phyloP scores from a whole-genome alignment of 2,113 vertebrate species.

The Jacana jacana region DNA sequence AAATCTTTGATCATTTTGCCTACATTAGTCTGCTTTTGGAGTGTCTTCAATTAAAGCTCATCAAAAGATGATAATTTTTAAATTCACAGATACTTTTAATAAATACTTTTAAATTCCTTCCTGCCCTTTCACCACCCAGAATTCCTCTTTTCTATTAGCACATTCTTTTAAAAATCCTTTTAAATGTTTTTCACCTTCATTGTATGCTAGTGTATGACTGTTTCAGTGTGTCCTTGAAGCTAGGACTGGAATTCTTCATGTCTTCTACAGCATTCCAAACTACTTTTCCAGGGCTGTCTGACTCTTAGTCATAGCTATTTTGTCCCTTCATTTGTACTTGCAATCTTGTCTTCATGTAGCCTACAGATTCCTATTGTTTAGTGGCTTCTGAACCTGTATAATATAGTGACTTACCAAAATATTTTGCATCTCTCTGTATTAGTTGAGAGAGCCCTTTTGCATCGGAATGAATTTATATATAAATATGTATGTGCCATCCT shows the following conservation, averaged over 20 bases:
- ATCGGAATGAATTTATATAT: constrained; percentile 17
- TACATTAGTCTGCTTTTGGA: neutral
- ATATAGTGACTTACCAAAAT: constrained; percentile 1
- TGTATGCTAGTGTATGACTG: neutral
- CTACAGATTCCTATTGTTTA: neutral
- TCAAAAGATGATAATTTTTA: neutral
- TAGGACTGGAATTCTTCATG: neutral
- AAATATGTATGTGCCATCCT: constrained; percentile 52
- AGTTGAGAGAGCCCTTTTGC: constrained; percentile 1
- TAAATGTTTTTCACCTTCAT: neutral
- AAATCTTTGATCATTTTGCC: constrained; percentile 16
- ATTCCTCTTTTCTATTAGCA: neutral
- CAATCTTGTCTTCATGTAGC: neutral
- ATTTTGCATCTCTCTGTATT: neutral
- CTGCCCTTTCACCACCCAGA: neutral
- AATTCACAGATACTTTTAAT: neutral
- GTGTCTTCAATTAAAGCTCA: neutral
- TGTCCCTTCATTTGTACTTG: neutral
- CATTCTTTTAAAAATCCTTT: neutral
- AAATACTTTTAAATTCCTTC: neutral
- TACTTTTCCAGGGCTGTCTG: neutral
- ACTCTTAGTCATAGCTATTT: neutral
- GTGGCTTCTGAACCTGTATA: neutral
- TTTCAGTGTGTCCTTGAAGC: neutral
- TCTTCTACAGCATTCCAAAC: neutral